These are phyloP conservation scores for Chloroceryle inda DNA, from an alignment of 2,797 vertebrate genomes.

Conservation along the genomic window DNA sequence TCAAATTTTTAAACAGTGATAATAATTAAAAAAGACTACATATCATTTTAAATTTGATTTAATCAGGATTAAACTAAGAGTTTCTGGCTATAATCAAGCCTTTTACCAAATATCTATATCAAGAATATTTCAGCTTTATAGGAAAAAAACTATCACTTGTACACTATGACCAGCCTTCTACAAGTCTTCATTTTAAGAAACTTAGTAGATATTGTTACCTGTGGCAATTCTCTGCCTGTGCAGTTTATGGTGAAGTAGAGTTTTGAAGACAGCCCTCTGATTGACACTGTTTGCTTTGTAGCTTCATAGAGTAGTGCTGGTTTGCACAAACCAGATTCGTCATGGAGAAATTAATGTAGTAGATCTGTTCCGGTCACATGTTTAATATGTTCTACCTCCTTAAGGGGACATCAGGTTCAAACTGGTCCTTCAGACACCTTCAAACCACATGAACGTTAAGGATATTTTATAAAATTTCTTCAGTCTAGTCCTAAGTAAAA, in stretches of 20 bases:
- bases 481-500: neutral
- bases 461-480: neutral
- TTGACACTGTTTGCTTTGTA: rapidly evolving
- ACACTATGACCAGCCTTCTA: neutral
- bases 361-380: neutral
- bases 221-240: neutral
- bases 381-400: neutral
- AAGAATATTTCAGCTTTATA: neutral
- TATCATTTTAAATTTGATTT: neutral
- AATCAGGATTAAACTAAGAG: neutral
- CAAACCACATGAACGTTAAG: neutral
- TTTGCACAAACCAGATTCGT: neutral
- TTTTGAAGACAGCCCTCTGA: neutral
- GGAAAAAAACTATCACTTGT: neutral
- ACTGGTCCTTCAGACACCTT: neutral
- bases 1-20: neutral
- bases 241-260: neutral
- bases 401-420: neutral
- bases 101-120: neutral
- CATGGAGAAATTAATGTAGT: neutral
- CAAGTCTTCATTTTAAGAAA: neutral
- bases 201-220: neutral
- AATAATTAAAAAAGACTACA: neutral
- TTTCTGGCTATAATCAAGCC: neutral
- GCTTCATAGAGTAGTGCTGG: neutral